Base-by-base conservation (phyloP, 2,888 invertebrate genomes). In the Drosophila monieri region DNA sequence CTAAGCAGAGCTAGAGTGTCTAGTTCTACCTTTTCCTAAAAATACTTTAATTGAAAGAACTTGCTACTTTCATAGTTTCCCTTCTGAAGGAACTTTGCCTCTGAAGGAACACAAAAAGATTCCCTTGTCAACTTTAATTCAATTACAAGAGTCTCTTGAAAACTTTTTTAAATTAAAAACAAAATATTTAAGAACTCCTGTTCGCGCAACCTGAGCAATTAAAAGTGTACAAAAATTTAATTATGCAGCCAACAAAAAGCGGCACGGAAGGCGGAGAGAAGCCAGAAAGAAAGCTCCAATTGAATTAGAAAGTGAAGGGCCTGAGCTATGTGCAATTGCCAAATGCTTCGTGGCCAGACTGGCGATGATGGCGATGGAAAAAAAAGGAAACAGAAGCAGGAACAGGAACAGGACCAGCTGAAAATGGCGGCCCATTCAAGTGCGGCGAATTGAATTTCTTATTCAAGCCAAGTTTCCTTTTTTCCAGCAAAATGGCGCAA, bases 221-320 rank as follows among this genome's bases (percentile, higher is more conserved):
- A 88, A 89, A 88, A 87, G 83, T 78, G 84, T 88, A 87, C 89
- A 88, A 79, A 81, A 89, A 88, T 88, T 85, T 77, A 89, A 89
- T 89, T 89, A 89, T 85, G 81, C 83, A 83, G 72, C 78, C 18
- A 18, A 18, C 18, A 18, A 18, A 18, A 18, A 18, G 18, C 18
- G 18, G 18, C 18, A 18, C 18, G 18, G 67, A 21, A 25, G 74
- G 71, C 74, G 74, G 59, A 74, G 56, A 53, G 49, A 47, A 35
- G 37, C 25, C 56, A 51, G 43, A 47, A 44, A 57, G 66, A 74
- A 69, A 74, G 66, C 74, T 77, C 48, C 74, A 80, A 88, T 86
- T 78, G 78, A 86, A 85, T 86, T 88, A 83, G 64, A 46, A 47
- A 48, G 60, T 49, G 51, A 46, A 18, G 30, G 44, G 46, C 47